Conservation (phyloP, 23 tunicate species). For the Oikopleura vanhoeffeni region DNA sequence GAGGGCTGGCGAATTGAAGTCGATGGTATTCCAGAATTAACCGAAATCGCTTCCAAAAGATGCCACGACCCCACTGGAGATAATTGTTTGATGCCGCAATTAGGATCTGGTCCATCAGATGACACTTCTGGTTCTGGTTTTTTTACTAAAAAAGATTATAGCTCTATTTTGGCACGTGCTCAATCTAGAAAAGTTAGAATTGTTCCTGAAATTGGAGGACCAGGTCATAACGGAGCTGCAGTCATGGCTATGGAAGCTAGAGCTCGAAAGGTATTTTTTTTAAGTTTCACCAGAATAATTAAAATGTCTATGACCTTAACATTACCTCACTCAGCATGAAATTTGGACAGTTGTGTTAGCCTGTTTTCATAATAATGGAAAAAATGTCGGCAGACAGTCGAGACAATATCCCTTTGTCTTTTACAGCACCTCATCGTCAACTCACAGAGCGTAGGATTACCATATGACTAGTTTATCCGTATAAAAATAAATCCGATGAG, state of each 20-base stretch:
- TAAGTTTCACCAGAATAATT: too few species aligned
- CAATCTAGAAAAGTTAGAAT: neutral
- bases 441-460: too few species aligned
- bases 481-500: too few species aligned
- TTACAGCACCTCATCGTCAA: too few species aligned
- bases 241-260: neutral
- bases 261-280: too few species aligned
- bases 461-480: too few species aligned
- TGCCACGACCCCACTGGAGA: slow-evolving; percentile 21
- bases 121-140: neutral
- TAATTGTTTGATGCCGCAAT: slow-evolving; percentile 41
- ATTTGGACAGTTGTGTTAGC: too few species aligned
- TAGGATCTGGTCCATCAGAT: slow-evolving; percentile 47
- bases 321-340: too few species aligned
- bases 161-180: neutral
- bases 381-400: too few species aligned
- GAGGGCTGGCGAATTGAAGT: slow-evolving; percentile 94
- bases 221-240: neutral
- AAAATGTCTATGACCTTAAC: too few species aligned
- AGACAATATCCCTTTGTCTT: too few species aligned
- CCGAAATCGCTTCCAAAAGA: slow-evolving; percentile 31
- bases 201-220: neutral
- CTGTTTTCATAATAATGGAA: too few species aligned
- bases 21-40: slow-evolving; percentile 41
- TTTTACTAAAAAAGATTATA: neutral